Base-by-base conservation (phyloP, 2,797 vertebrate genomes). In the Artibeus jamaicensis region DNA sequence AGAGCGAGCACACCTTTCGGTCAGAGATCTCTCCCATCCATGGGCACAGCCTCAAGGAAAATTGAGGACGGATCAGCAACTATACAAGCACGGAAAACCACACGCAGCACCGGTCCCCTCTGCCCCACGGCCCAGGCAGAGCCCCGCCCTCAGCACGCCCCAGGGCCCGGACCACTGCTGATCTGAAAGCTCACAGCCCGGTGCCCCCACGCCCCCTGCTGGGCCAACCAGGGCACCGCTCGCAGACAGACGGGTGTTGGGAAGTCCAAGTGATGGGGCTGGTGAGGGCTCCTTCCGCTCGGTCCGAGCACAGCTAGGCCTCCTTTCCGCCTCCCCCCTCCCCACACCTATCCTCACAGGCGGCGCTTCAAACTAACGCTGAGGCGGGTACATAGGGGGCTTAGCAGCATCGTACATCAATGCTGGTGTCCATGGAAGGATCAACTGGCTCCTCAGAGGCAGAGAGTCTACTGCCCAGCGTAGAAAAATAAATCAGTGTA, bases 401-500 rank as follows among this genome's bases (percentile, higher is more conserved):
- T 37, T 8, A 53, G 88, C 48, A 55, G 73, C 74, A 81, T 65
- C 62, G 34, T 34, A 1, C 4, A 12, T 12, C 85, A 26, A 44
- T 2, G 42, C 88, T 84, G 84, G 50, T 32, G 3, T 24, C 73
- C 50, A 6, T 0, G 42, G 67, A 70, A n/a, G 79, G 55, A 7
- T 39, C 24, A 2, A 29, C n/a, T 55, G 76, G 78, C 89, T 89
- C 74, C 93, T 68, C 82, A 39, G 92, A 92, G 86, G 86, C 96
- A 91, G 84, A 79, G 71, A 81, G 21, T 53, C 95, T 81, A 92
- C 92, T 55, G 22, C 93, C 90, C 37, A 74, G 88, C 95, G 81
- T 89, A 94, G 92, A 96, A 97, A 97, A 98, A 94, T 93, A 97
- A 57, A 96, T 97, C 97, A 95, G 91, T 93, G 91, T 97, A 93